Conservation (phyloP, 2,888 invertebrate species). For the Pseudococcus viburni region DNA sequence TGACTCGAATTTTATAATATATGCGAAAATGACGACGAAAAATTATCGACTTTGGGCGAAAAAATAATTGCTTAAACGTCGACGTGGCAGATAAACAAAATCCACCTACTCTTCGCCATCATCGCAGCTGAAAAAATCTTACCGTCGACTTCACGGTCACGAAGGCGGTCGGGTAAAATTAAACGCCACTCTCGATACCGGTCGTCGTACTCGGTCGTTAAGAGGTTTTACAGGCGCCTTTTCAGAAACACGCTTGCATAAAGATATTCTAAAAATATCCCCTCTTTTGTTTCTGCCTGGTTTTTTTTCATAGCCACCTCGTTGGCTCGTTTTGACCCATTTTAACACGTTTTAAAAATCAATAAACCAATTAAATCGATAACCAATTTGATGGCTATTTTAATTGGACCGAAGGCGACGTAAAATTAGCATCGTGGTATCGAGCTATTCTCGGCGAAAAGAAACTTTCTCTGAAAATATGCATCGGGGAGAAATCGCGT, state of each 20-base stretch:
- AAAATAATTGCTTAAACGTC: too few species aligned
- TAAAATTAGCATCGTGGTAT: neutral
- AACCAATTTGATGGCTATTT: constrained; percentile 22
- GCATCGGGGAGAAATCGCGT: neutral
- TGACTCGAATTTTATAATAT: neutral
- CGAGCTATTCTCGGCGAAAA: neutral
- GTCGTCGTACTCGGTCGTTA: neutral
- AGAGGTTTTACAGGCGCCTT: neutral
- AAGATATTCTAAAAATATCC: neutral
- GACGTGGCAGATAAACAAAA: too few species aligned
- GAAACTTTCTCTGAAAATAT: neutral
- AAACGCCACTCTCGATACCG: neutral
- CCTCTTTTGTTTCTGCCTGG: too few species aligned
- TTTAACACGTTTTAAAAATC: constrained; percentile 41
- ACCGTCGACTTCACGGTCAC: constrained; percentile 2
- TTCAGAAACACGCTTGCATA: constrained; percentile 3
- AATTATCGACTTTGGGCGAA: neutral
- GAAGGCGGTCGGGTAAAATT: neutral
- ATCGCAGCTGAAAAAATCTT: neutral
- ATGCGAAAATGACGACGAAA: neutral
- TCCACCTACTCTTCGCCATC: too few species aligned
- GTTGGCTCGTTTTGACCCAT: constrained; percentile 11
- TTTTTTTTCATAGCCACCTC: neutral
- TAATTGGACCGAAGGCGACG: neutral
- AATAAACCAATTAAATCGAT: constrained; percentile 44